Evolutionary conservation across 2,888 invertebrate genomes (phyloP).

Genomic region (Drosophila limbata): DNA sequence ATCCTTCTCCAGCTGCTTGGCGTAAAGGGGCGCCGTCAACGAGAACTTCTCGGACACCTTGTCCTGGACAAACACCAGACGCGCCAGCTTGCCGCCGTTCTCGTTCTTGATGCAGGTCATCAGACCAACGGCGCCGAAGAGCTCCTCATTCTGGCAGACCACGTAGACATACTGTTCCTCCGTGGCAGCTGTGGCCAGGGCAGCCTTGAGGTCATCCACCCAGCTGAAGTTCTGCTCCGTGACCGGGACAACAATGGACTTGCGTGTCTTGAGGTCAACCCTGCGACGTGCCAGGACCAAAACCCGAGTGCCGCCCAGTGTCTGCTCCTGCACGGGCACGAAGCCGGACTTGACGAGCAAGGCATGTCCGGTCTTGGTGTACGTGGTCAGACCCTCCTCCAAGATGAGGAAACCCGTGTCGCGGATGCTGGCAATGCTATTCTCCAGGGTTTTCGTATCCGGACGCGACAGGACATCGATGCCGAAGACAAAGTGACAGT

Average conservation of each 20-base stretch:
- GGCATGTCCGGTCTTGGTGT: slow-evolving; percentile 85
- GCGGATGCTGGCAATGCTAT: slow-evolving; percentile 88
- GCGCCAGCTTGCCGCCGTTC: slow-evolving; percentile 92
- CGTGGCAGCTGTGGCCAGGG: slow-evolving; percentile 88
- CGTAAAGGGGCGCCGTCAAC: slow-evolving; percentile 87
- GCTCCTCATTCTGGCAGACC: slow-evolving; percentile 89
- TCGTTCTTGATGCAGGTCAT: slow-evolving; percentile 96
- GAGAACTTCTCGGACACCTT: slow-evolving; percentile 88
- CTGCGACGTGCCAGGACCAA: slow-evolving; percentile 88
- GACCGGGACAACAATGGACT: slow-evolving; percentile 88
- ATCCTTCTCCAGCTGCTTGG: slow-evolving; percentile 90
- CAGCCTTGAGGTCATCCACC: slow-evolving; percentile 92
- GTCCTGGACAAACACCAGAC: slow-evolving; percentile 90
- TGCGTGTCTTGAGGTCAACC: slow-evolving; percentile 71
- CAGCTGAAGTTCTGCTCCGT: slow-evolving; percentile 91
- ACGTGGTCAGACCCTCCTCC: slow-evolving; percentile 88
- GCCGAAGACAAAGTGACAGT: slow-evolving; percentile 89
- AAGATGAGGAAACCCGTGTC: slow-evolving; percentile 90
- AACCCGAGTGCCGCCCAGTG: slow-evolving; percentile 88
- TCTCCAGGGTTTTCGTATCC: slow-evolving; percentile 86
- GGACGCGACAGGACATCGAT: slow-evolving; percentile 89
- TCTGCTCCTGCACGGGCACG: slow-evolving; percentile 88
- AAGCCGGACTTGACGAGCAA: slow-evolving; percentile 86
- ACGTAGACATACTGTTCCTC: slow-evolving; percentile 88
- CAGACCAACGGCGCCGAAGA: slow-evolving; percentile 93